Percentiles rank a stretch among this genome's conserved stretches.
Conservation (phyloP, 2,888 invertebrate genomes). For the Eupeodes latifasciatus region DNA sequence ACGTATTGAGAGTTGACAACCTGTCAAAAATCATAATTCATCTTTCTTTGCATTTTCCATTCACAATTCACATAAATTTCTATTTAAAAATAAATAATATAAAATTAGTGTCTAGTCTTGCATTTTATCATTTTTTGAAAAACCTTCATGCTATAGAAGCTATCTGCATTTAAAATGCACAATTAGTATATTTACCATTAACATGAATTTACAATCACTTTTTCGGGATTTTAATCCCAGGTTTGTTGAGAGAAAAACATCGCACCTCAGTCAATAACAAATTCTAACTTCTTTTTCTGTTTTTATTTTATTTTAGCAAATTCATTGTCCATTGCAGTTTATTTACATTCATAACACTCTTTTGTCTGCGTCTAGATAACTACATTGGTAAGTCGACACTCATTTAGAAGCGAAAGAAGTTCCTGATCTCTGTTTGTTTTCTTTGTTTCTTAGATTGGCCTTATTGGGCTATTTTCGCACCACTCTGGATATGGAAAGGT, state of each 20-base stretch:
- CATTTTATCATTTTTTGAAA: conserved; percentile 1
- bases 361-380: conserved; percentile 95
- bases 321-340: conserved; percentile 98
- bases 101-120: background rate
- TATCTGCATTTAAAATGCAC: conserved; percentile 76
- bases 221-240: conserved; percentile 97
- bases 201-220: conserved; percentile 94
- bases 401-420: background rate
- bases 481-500: conserved; percentile 99
- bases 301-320: conserved; percentile 89
- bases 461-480: conserved; percentile 97
- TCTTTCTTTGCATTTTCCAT: conserved; percentile 31
- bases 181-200: conserved; percentile 77
- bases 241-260: conserved; percentile 84
- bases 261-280: background rate
- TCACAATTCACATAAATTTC: conserved; percentile 21
- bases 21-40: conserved; percentile 28
- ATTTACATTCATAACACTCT: conserved; percentile 94
- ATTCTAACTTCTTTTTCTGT: background rate
- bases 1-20: background rate
- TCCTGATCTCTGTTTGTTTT: background rate
- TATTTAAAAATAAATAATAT: conserved; percentile 34
- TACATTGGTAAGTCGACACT: conserved; percentile 85
- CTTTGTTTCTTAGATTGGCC: conserved; percentile 88
- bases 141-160: background rate